These are phyloP conservation scores for Archips crataeganus DNA, from an alignment of 2,888 invertebrate genomes.

Conservation along the genomic window DNA sequence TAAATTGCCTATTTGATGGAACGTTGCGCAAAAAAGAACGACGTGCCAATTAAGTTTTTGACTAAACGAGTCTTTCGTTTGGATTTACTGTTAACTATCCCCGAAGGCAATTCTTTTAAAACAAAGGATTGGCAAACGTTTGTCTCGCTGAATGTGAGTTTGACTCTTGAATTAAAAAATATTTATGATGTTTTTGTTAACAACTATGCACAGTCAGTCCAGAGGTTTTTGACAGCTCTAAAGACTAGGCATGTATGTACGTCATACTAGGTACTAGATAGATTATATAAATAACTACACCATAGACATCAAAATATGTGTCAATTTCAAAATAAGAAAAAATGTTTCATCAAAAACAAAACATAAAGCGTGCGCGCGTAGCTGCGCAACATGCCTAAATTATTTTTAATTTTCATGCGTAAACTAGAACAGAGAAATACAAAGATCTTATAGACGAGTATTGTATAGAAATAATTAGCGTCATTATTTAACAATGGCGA, in stretches of 20 bases:
- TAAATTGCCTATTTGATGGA: conserved; percentile 52
- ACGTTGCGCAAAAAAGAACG: conserved; percentile 47
- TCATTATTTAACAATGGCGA: conserved; percentile 37
- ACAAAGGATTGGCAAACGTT: neutral
- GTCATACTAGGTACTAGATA: no score
- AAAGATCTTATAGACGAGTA: conserved; percentile 21
- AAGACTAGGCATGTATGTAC: no score
- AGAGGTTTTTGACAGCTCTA: no score
- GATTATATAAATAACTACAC: neutral
- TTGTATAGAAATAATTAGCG: conserved; percentile 30
- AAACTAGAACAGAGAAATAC: conserved; percentile 24
- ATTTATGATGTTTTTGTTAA: no score
- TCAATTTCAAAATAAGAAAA: no score
- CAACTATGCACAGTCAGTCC: no score
- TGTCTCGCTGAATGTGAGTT: no score
- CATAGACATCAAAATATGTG: no score
- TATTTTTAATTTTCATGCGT: conserved; percentile 23
- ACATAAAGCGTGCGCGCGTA: conserved; percentile 6
- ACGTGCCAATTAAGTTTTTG: conserved; percentile 36
- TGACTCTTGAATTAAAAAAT: no score
- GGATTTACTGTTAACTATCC: conserved; percentile 8
- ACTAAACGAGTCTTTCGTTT: conserved; percentile 16
- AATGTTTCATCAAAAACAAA: neutral
- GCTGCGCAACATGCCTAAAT: conserved; percentile 12
- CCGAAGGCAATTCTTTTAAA: neutral